A percentile compares a stretch with the other conserved stretches of the same genome.
These are phyloP conservation scores for Rhopalosiphum nymphaeae DNA, from an alignment of 2,888 invertebrate genomes.

Conservation along the genomic window DNA sequence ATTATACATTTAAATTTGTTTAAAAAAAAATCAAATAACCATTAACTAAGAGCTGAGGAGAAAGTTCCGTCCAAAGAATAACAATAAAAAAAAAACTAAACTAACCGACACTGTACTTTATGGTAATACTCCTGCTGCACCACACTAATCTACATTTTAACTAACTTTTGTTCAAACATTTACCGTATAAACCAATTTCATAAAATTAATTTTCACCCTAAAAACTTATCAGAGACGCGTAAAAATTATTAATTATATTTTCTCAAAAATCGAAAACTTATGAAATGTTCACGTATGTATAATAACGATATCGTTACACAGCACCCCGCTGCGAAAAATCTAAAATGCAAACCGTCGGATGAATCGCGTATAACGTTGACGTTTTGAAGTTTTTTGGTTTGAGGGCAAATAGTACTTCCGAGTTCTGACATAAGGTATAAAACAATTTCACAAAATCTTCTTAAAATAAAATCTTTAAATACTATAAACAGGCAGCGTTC, in stretches of 20 bases:
- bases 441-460: background rate
- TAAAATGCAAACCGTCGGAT: background rate
- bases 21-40: background rate
- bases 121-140: background rate
- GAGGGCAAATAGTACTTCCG: background rate
- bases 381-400: background rate
- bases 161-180: slow-evolving; percentile 45
- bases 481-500: background rate
- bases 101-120: background rate
- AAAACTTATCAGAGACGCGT: background rate
- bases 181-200: background rate
- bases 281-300: background rate
- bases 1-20: slow-evolving; percentile 23
- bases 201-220: slow-evolving; percentile 19
- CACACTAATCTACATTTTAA: slow-evolving; percentile 42
- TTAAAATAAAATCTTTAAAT: background rate
- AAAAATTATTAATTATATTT: slow-evolving; percentile 32
- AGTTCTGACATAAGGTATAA: background rate
- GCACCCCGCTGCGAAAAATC: background rate
- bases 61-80: slow-evolving; percentile 12
- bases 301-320: background rate
- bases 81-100: background rate
- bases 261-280: background rate
- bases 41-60: background rate
- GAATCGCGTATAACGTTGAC: background rate